Evolutionary conservation across 2,113 vertebrate genomes (phyloP), one percentile per base, ranked within the genome.

Genomic region (Charadrius vociferus): DNA sequence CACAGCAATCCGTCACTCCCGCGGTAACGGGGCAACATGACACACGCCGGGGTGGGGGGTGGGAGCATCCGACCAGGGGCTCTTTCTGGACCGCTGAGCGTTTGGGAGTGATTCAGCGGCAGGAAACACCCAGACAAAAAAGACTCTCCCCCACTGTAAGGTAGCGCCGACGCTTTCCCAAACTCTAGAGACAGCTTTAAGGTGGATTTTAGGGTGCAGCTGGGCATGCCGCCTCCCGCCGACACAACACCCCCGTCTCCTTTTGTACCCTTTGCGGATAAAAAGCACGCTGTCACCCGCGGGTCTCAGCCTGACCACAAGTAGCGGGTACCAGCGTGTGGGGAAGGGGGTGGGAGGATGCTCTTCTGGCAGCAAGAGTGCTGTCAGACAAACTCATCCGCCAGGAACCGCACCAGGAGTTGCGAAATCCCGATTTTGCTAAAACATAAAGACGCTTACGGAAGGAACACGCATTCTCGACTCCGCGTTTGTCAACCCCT

Each of bases 241-340:
- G 0, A 29, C 7, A 19, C 41, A 22, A 9, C 23, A 6, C 1
- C 8, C 26, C 19, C 0, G 0, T 3, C 24, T 15, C 15, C 37
- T 32, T 22, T 12, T 3, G 14, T 8, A 21, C 10, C 9, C 7
- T 52, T 17, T 9, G 5, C 0, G 0, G 20, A 10, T 41, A 15
- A 22, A 55, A 65, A 67, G 19, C 21, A 32, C 0, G 1, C 39
- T 49, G 16, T 16, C 39, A 39, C 2, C 6, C 49, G 6, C 11
- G 12, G 49, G 22, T 49, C 49, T 10, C 11, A 23, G 49, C 12
- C 49, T 50, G 23, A 18, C 27, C 70, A 32, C n/a, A 45, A 63
- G 21, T 3, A 56, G 4, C 59, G 72, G 71, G 81, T 86, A 43
- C 11, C 30, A 3, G 5, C 0, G 1, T 1, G n/a, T 1, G 0